Evolutionary conservation across 2,113 vertebrate genomes (phyloP).

Genomic region (Xiphias gladius): DNA sequence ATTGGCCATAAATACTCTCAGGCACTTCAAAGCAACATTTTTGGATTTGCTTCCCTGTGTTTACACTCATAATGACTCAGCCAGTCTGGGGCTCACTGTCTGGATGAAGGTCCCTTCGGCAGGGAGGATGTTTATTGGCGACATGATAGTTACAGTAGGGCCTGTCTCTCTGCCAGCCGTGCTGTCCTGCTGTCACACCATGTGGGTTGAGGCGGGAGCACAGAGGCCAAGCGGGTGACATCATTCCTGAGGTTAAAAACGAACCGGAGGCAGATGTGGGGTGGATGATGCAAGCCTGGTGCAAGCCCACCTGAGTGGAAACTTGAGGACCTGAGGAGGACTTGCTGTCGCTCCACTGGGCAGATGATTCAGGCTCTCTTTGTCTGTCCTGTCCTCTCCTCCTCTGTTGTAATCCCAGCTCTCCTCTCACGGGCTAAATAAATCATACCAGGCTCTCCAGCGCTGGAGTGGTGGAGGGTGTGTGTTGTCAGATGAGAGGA

Average conservation of each 20-base stretch:
- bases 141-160: neutral
- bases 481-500: conserved; percentile 53
- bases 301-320: conserved; percentile 51
- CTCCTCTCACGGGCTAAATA: conserved; percentile 30
- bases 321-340: conserved; percentile 11
- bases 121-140: conserved; percentile 7
- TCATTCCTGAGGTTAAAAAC: conserved; percentile 33
- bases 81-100: conserved; percentile 11
- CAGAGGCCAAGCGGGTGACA: conserved; percentile 6
- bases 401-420: conserved; percentile 46
- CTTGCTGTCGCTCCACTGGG: neutral
- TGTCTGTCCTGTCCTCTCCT: neutral
- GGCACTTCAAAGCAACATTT: neutral
- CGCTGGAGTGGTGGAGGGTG: neutral
- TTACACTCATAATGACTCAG: conserved; percentile 33
- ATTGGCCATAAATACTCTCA: neutral
- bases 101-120: conserved; percentile 14
- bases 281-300: conserved; percentile 54
- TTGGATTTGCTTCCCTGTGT: conserved; percentile 3
- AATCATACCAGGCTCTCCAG: conserved; percentile 35
- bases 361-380: neutral
- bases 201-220: conserved; percentile 4
- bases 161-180: neutral
- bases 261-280: conserved; percentile 3
- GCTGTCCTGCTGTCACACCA: conserved; percentile 15